Evolutionary conservation across 2,888 invertebrate species (phyloP).

Genomic region (Drosophila siamana): DNA sequence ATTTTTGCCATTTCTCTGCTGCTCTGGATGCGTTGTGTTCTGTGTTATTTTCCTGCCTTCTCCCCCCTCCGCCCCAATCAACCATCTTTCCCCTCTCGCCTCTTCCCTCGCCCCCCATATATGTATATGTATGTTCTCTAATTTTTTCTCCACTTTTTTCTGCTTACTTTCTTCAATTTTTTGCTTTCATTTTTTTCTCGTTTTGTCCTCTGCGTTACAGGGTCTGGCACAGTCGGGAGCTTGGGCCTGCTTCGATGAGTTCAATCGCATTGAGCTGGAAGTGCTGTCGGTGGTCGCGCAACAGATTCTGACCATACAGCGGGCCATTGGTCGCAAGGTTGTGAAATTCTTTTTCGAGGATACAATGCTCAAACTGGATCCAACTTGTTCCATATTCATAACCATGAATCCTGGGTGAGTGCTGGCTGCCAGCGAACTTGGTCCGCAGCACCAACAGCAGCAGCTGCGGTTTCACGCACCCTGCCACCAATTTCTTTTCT

Average conservation of each 20-base stretch:
- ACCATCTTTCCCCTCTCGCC: not conserved
- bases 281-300: slow-evolving; percentile 97
- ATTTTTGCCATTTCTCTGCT: slow-evolving; percentile 71
- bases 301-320: slow-evolving; percentile 96
- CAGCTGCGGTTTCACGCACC: slow-evolving; percentile 77
- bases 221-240: slow-evolving; percentile 96
- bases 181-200: slow-evolving; percentile 17
- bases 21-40: slow-evolving; percentile 42
- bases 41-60: slow-evolving; percentile 38
- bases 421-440: slow-evolving; percentile 4
- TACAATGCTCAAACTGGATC: slow-evolving; percentile 94
- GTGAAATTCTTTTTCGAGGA: slow-evolving; percentile 96
- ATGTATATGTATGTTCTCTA: slow-evolving; percentile 17
- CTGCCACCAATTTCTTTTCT: slow-evolving; percentile 16
- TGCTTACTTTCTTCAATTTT: not conserved
- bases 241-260: slow-evolving; percentile 98
- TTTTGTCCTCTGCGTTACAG: slow-evolving; percentile 82
- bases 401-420: slow-evolving; percentile 96
- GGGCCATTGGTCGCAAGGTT: slow-evolving; percentile 91
- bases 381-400: slow-evolving; percentile 95
- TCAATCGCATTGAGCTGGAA: slow-evolving; percentile 96
- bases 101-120: not conserved
- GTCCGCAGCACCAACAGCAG: slow-evolving; percentile 18
- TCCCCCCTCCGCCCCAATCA: slow-evolving; percentile 16
- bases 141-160: slow-evolving; percentile 9